A percentile compares a stretch with the other conserved stretches of the same genome.
Conservation (phyloP, 2,888 invertebrate species). For the Chymomyza procnemis region DNA sequence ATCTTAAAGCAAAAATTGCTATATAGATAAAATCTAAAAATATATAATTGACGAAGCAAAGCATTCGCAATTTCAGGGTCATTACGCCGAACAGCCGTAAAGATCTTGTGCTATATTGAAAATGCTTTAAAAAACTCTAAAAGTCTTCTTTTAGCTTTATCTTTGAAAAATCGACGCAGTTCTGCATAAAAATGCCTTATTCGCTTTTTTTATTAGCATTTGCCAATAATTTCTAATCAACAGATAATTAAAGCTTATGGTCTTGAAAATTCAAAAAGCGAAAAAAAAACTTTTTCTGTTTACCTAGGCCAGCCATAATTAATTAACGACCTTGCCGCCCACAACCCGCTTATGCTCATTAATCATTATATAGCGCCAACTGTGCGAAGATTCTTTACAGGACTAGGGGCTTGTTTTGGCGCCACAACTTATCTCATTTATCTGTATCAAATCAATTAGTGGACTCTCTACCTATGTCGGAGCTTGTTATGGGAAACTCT, state of each 20-base stretch:
- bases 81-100: too few relatives aligned
- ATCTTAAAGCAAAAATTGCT: too few relatives aligned
- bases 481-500: neutral
- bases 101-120: neutral
- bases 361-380: constrained; percentile 63
- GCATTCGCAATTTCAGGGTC: too few relatives aligned
- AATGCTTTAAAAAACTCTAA: too few relatives aligned
- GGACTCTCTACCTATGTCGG: neutral
- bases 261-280: neutral
- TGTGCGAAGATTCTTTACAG: neutral
- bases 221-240: constrained; percentile 40
- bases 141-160: neutral
- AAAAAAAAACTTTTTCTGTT: neutral
- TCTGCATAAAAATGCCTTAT: neutral
- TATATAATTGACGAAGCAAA: too few relatives aligned
- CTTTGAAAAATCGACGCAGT: neutral
- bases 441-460: constrained; percentile 72
- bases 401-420: constrained; percentile 12
- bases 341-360: constrained; percentile 36
- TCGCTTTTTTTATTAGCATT: neutral
- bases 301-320: constrained; percentile 19
- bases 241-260: constrained; percentile 41
- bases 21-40: too few relatives aligned
- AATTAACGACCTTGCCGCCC: constrained; percentile 25
- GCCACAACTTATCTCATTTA: constrained; percentile 56